These are phyloP conservation scores for Cephus pulcher DNA, from an alignment of 2,888 invertebrate genomes.

Conservation along the genomic window DNA sequence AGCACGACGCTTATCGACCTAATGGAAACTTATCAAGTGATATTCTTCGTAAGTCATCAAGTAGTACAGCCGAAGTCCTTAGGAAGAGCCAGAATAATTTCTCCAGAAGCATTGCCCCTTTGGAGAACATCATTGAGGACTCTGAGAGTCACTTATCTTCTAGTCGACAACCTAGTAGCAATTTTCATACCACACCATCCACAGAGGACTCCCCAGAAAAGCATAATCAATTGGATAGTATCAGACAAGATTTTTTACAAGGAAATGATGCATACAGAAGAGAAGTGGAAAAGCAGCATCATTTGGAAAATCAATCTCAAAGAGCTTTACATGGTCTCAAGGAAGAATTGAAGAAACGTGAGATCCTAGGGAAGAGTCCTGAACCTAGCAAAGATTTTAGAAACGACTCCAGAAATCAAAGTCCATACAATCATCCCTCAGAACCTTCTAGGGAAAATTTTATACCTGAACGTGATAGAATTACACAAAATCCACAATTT, in stretches of 20 bases:
- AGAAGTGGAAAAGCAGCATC: neutral
- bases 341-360: neutral
- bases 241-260: neutral
- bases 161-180: slow-evolving; percentile 52
- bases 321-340: neutral
- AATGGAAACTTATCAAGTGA: neutral
- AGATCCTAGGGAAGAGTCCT: neutral
- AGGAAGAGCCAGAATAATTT: slow-evolving; percentile 46
- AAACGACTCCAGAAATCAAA: neutral
- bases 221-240: neutral
- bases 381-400: neutral
- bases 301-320: neutral
- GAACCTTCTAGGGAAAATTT: neutral
- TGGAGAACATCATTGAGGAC: slow-evolving; percentile 62
- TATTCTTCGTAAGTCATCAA: neutral
- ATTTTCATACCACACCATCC: slow-evolving; percentile 42
- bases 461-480: neutral
- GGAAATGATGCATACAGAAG: neutral
- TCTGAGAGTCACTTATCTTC: slow-evolving; percentile 60
- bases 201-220: slow-evolving; percentile 21
- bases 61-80: slow-evolving; percentile 7
- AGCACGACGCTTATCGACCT: slow-evolving; percentile 16
- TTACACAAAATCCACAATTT: neutral
- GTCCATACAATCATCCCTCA: neutral
- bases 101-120: slow-evolving; percentile 38